Conservation (phyloP, 2,797 vertebrate species). For the Hydrophis major region DNA sequence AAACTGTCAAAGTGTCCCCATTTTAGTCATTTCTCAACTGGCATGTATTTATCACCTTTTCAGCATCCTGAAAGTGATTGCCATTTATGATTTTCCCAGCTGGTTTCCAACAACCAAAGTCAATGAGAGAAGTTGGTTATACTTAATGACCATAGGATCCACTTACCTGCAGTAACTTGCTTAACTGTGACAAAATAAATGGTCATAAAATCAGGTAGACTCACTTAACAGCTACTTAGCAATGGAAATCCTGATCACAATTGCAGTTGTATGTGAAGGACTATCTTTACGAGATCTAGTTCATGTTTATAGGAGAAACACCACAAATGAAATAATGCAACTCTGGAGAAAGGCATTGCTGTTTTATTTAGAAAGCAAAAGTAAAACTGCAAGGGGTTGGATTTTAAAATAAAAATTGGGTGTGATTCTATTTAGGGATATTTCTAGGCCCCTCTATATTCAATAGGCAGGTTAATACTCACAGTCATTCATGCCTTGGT, state of each 20-base stretch:
- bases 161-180: not conserved
- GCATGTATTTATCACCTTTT: not conserved
- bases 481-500: too few species aligned
- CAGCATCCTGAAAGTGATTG: not conserved
- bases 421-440: not conserved
- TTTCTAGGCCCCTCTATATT: not conserved
- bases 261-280: not conserved
- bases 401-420: not conserved
- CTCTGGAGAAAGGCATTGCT: not conserved
- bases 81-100: not conserved
- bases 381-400: not conserved
- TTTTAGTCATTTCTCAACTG: not conserved
- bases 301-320: not conserved
- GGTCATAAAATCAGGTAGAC: not conserved
- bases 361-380: not conserved
- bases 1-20: not conserved
- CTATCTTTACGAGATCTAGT: not conserved
- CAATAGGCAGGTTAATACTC: not conserved
- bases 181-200: not conserved
- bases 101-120: not conserved
- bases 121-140: not conserved
- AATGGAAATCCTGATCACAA: not conserved
- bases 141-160: not conserved
- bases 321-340: not conserved
- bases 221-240: not conserved